These are phyloP conservation scores for Dimorphilus gyrociliatus DNA, from an alignment of 2,888 invertebrate species.

Conservation along the genomic window DNA sequence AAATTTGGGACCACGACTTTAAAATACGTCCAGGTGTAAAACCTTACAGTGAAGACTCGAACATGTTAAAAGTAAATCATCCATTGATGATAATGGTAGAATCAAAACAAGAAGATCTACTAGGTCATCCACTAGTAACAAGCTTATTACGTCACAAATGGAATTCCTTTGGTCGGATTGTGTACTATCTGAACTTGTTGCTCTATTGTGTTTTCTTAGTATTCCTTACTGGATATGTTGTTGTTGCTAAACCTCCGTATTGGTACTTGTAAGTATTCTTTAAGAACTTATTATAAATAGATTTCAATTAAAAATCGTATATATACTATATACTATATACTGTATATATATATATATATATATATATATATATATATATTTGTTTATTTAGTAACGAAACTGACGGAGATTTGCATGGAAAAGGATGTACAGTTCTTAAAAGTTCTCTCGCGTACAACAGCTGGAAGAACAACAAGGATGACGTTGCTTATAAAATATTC, in stretches of 20 bases:
- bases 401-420: too few relatives aligned
- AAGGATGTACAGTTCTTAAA: too few relatives aligned
- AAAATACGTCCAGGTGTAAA: constrained; percentile 19
- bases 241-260: constrained; percentile 19
- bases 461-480: too few relatives aligned
- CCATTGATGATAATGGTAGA: constrained; percentile 37
- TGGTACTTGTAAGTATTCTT: constrained; percentile 8
- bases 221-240: constrained; percentile 38
- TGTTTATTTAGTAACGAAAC: too few relatives aligned
- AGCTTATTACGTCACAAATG: constrained; percentile 40
- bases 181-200: constrained; percentile 40
- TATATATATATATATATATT: too few relatives aligned
- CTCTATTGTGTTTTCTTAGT: constrained; percentile 38
- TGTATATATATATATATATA: too few relatives aligned
- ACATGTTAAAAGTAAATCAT: constrained; percentile 34
- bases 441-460: too few relatives aligned
- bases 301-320: too few relatives aligned
- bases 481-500: too few relatives aligned
- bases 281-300: too few relatives aligned
- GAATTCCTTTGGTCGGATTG: constrained; percentile 39
- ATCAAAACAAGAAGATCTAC: constrained; percentile 35
- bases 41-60: constrained; percentile 30
- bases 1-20: too few relatives aligned
- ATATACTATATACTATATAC: too few relatives aligned
- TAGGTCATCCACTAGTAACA: constrained; percentile 40